A percentile compares a stretch with the other conserved stretches of the same genome.
These are phyloP conservation scores for Plectropomus leopardus DNA, from an alignment of 2,113 vertebrate species.

Conservation along the genomic window DNA sequence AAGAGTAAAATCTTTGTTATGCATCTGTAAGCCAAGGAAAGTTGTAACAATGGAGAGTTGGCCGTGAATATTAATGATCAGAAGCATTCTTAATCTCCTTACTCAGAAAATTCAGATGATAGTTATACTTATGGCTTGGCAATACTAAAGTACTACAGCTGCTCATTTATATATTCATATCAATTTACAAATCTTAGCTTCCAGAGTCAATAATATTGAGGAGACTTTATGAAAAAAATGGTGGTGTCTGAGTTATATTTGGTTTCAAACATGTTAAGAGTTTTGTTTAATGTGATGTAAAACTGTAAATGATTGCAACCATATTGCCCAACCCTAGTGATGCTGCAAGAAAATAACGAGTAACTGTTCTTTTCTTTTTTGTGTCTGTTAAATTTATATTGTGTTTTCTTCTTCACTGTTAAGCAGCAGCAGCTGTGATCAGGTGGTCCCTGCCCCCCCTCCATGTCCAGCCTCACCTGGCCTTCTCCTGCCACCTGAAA, in stretches of 20 bases:
- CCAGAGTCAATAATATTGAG: neutral
- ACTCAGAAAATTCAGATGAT: neutral
- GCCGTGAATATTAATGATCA: no score
- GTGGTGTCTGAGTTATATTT: no score
- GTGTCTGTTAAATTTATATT: neutral
- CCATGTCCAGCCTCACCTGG: slow-evolving; percentile 76
- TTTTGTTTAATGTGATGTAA: neutral
- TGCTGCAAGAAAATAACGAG: neutral
- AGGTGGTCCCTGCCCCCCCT: slow-evolving; percentile 88
- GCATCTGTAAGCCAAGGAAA: no score
- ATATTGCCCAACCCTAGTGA: neutral
- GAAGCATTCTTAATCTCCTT: no score
- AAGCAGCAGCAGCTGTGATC: slow-evolving; percentile 87
- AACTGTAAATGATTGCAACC: neutral
- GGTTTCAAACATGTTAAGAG: no score
- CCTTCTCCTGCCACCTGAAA: slow-evolving; percentile 86
- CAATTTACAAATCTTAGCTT: neutral
- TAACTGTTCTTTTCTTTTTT: neutral
- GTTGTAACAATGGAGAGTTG: no score
- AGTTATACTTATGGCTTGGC: no score
- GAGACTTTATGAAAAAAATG: neutral
- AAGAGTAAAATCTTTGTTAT: no score
- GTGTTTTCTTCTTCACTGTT: slow-evolving; percentile 14
- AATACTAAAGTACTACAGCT: no score
- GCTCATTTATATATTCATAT: neutral